Conservation (phyloP, 2,113 vertebrate species). For the Marmota monax region DNA sequence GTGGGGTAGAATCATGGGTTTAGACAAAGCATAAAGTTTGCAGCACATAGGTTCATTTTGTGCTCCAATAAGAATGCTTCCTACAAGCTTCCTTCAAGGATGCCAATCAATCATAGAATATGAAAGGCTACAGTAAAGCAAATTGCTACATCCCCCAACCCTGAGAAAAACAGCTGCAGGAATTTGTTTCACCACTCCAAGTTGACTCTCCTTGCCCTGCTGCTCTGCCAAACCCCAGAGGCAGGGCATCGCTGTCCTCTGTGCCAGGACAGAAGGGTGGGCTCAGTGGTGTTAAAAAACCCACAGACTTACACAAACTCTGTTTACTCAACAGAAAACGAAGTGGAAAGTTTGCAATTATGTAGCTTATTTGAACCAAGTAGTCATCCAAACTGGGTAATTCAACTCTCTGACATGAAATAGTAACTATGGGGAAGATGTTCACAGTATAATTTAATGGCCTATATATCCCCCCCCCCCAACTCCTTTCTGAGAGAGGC, state of each 20-base stretch:
- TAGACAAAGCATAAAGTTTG: not conserved
- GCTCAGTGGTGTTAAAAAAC: not conserved
- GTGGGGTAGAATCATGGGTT: not conserved
- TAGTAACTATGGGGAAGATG: not conserved
- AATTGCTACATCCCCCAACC: not conserved
- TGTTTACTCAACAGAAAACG: slow-evolving; percentile 42
- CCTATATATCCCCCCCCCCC: not conserved
- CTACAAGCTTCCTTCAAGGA: not conserved
- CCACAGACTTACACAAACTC: not conserved
- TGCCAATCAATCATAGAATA: not conserved
- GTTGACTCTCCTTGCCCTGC: too few species aligned
- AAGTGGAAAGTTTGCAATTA: slow-evolving; percentile 67
- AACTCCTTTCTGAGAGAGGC: too few species aligned
- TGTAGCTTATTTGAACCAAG: slow-evolving; percentile 24
- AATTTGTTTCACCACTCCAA: not conserved
- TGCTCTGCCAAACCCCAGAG: not conserved
- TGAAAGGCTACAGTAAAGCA: not conserved
- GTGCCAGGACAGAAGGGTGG: not conserved
- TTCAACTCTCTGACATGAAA: not conserved
- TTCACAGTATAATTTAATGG: not conserved
- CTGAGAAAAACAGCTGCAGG: not conserved
- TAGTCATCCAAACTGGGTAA: slow-evolving; percentile 31
- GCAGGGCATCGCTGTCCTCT: accelerated
- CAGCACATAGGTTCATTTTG: not conserved
- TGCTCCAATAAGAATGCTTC: not conserved